Base-by-base conservation (phyloP, 2,888 invertebrate genomes). In the Diogma glabrata region DNA sequence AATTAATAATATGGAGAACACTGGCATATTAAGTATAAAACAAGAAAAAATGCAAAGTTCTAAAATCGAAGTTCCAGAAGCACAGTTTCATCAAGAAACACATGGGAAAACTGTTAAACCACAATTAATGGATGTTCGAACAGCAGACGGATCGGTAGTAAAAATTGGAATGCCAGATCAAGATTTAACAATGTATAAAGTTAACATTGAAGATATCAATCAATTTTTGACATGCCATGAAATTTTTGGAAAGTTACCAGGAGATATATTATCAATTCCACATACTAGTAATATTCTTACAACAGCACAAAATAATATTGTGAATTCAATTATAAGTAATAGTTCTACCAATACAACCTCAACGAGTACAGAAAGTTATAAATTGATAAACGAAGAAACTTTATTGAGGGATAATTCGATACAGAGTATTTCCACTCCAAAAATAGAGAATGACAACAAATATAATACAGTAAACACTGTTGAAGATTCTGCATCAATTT, bases 151-250 rank as follows among this genome's bases (percentile, higher is more conserved):
- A 6, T 81, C 81, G 14, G 81, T 85, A 3, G 81, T 85, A 17
- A 85, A 85, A 69, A 82, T 84, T 16, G 46, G 46, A 9, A 46
- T 58, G 14, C 74, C 73, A 56, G 77, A 78, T 53, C 77, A 78
- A 61, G 78, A 78, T 60, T 65, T 78, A 53, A 26, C 46, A 24
- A 46, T 46, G 46, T 46, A 46, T 24, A 46, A 46, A 24, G 46
- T 46, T 24, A 46, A 46, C 24, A 87, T 88, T 7, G 89, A 89
- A 65, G 89, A 89, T 62, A 77, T 89, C 51, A 88, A 87, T 58
- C 88, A 88, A 63, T 70, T 89, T 57, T 72, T 89, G 56, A 87
- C 87, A 36, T 89, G 89, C 69, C 89, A 89, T 64, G 89, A 89
- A 69, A 88, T 89, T 43, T 89, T 84, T 64, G 84, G 83, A 23